Percentiles rank a stretch among this genome's conserved stretches.
These are phyloP conservation scores for Falco concolor DNA, from an alignment of 2,797 vertebrate species.

Conservation along the genomic window DNA sequence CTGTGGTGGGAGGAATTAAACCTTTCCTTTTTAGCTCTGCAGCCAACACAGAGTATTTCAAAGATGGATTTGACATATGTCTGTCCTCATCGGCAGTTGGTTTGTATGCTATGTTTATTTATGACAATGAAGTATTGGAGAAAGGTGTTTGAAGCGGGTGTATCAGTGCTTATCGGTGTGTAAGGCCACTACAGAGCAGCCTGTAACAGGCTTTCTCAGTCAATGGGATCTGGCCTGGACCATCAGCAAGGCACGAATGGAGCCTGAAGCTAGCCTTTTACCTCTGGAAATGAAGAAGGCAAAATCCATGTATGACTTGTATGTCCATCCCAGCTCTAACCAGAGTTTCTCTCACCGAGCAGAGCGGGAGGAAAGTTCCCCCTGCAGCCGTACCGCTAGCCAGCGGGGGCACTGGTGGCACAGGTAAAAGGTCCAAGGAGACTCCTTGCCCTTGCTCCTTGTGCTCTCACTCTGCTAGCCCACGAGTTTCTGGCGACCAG, in stretches of 20 bases:
- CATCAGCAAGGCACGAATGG: neutral
- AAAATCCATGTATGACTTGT: neutral
- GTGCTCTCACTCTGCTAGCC: fast-evolving
- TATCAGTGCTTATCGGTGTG: neutral
- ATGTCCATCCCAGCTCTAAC: neutral
- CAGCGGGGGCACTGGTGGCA: slow-evolving; percentile 23
- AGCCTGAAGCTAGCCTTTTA: neutral
- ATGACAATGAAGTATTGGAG: neutral
- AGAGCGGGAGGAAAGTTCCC: neutral
- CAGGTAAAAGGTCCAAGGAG: neutral
- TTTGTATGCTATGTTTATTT: neutral
- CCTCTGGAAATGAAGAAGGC: neutral
- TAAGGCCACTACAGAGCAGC: neutral
- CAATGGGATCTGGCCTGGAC: neutral
- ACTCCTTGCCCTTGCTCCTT: neutral
- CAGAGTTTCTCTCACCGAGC: neutral
- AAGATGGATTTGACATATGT: neutral
- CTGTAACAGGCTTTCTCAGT: neutral
- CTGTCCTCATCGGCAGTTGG: neutral
- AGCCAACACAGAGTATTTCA: neutral
- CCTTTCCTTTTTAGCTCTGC: neutral
- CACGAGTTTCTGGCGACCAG: fast-evolving
- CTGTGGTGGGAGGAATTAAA: neutral
- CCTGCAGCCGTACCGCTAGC: neutral
- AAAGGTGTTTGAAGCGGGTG: neutral